Percentiles rank a stretch among this genome's conserved stretches.
Conservation (phyloP, 2,888 invertebrate genomes). For the Philonicus albiceps region DNA sequence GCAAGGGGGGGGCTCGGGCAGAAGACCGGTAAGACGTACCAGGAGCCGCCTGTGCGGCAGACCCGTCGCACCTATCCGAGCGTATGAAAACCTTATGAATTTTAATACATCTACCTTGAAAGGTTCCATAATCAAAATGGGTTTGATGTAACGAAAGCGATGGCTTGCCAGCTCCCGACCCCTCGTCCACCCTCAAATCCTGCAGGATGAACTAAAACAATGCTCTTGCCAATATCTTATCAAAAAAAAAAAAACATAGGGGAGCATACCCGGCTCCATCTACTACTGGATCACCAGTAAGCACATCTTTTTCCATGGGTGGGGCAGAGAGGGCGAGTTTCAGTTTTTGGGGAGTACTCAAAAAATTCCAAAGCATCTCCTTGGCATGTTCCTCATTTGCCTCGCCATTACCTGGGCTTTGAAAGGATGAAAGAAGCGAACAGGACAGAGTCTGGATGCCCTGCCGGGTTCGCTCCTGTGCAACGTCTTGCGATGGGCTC, state of each 20-base stretch:
- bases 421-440: conserved; percentile 13
- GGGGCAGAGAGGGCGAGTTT: neutral
- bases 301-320: neutral
- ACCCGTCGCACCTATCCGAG: conserved; percentile 40
- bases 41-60: neutral
- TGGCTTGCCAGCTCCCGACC: neutral
- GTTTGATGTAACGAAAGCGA: conserved; percentile 13
- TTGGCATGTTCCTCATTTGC: conserved; percentile 15
- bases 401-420: conserved; percentile 10
- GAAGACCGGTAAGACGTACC: neutral
- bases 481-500: neutral
- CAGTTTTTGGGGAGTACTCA: neutral
- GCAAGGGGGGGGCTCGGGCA: neutral
- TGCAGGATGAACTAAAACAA: conserved; percentile 8
- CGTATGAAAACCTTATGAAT: conserved; percentile 44
- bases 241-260: neutral
- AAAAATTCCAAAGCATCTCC: neutral
- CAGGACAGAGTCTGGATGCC: neutral
- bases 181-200: neutral
- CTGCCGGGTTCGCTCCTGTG: neutral
- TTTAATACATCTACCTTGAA: conserved; percentile 42
- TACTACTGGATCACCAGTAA: neutral
- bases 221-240: conserved; percentile 5
- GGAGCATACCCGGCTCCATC: neutral
- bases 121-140: conserved; percentile 39